Evolutionary conservation across 2,888 invertebrate genomes (phyloP).

Genomic region (Psylliodes chrysocephalus): DNA sequence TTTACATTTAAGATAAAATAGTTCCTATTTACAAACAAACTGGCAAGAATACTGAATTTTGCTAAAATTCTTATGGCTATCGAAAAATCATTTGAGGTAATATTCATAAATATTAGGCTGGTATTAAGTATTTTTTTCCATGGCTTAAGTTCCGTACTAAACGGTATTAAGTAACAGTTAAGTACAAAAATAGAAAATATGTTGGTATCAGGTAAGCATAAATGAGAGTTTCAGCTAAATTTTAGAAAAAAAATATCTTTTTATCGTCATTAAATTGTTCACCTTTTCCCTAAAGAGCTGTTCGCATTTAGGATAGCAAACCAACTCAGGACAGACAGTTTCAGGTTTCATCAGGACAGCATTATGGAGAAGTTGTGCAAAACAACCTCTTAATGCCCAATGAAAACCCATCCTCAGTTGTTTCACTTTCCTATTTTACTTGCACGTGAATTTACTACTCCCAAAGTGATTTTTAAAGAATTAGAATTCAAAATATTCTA

Average conservation of each 20-base stretch:
- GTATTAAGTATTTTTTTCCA: slow-evolving; percentile 8
- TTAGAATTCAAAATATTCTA: no score
- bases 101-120: slow-evolving; percentile 12
- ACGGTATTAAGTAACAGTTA: slow-evolving; percentile 36
- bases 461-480: no score
- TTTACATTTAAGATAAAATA: slow-evolving; percentile 17
- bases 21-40: slow-evolving; percentile 27
- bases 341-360: neutral
- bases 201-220: no score
- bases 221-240: no score
- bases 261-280: neutral
- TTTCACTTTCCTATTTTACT: no score
- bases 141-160: slow-evolving; percentile 36
- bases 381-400: no score
- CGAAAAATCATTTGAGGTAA: neutral
- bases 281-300: neutral
- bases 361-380: no score
- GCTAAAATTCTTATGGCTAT: slow-evolving; percentile 8
- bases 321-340: neutral
- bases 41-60: slow-evolving; percentile 31
- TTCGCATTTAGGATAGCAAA: neutral
- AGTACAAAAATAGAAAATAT: slow-evolving; percentile 41
- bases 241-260: neutral
- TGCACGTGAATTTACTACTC: no score
- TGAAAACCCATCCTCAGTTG: no score